phyloP scores from a whole-genome alignment of 2,888 invertebrate species.

The Lepidochrysops patricia region DNA sequence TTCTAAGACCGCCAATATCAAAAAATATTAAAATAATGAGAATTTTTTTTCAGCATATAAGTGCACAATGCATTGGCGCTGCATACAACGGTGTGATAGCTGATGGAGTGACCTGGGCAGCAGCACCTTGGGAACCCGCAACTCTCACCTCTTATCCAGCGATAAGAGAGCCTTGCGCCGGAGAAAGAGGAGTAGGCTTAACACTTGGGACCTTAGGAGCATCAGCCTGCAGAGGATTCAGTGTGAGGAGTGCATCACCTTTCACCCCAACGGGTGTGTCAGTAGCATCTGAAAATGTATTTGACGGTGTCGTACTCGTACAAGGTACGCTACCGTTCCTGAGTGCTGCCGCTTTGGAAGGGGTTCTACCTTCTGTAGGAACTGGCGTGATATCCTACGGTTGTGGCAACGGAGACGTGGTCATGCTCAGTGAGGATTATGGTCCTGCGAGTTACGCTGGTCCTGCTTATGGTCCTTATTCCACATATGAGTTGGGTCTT shows the following conservation, averaged over 20 bases:
- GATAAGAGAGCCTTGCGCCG: slow-evolving; percentile 16
- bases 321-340: slow-evolving; percentile 43
- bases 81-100: slow-evolving; percentile 16
- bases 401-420: slow-evolving; percentile 38
- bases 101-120: slow-evolving; percentile 14
- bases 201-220: slow-evolving; percentile 35
- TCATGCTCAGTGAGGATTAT: slow-evolving; percentile 32
- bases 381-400: slow-evolving; percentile 37
- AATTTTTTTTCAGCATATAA: slow-evolving; percentile 24
- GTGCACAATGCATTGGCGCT: slow-evolving; percentile 21
- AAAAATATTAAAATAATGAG: too few relatives aligned
- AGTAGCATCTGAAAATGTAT: slow-evolving; percentile 39
- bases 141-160: background rate
- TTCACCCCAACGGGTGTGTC: slow-evolving; percentile 38
- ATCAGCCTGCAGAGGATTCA: slow-evolving; percentile 38
- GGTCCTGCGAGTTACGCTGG: slow-evolving; percentile 22
- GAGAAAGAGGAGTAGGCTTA: slow-evolving; percentile 29
- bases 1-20: too few relatives aligned
- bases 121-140: background rate
- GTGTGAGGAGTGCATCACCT: slow-evolving; percentile 36
- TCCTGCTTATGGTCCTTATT: slow-evolving; percentile 15
- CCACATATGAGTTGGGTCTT: background rate
- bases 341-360: slow-evolving; percentile 39
- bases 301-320: slow-evolving; percentile 37
- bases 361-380: slow-evolving; percentile 38